Evolutionary conservation across 2,797 vertebrate genomes (phyloP), one percentile per base, ranked within the genome.

Genomic region (Todus mexicanus): DNA sequence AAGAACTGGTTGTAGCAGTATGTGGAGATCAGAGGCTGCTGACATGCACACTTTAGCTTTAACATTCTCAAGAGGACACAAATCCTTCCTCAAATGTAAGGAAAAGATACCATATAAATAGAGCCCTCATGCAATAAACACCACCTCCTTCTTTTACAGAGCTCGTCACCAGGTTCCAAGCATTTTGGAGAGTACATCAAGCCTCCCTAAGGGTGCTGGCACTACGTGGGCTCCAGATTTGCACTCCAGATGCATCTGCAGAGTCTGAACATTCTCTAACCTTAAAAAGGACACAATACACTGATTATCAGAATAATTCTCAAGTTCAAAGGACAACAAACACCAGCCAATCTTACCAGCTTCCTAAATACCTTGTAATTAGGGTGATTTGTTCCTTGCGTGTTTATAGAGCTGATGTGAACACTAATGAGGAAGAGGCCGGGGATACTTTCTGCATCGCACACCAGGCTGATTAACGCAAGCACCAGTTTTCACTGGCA

Each of bases 261-360:
- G 60, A 68, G 21, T 5, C 31, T 88, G 73, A 92, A 56, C 82
- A 53, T 61, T 20, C 60, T 64, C 37, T 33, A 42, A n/a, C 64
- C 66, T 86, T 68, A 63, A 86, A 89, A 83, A n/a, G 47, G 26
- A 63, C 33, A 70, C 56, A 43, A 6, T 50, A 66, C 15, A 57
- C 48, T 68, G 56, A 84, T 92, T 61, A 89, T 68, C 68, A 64
- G 73, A 70, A 17, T 60, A 59, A 91, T 64, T 75, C 70, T 53
- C 22, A 71, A 81, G 59, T 88, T 89, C 80, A 84, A 86, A 87
- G 71, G 90, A 91, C 56, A 85, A 16, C 81, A 83, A 93, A 92
- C 43, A 80, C 25, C 79, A 45, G 31, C 23, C 25, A 54, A 38
- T 63, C 51, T 76, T 29, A 13, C 31, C 31, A 33, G 61, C 50